Conservation (phyloP, 1,140 invertebrate species). For the Galendromus occidentalis region DNA sequence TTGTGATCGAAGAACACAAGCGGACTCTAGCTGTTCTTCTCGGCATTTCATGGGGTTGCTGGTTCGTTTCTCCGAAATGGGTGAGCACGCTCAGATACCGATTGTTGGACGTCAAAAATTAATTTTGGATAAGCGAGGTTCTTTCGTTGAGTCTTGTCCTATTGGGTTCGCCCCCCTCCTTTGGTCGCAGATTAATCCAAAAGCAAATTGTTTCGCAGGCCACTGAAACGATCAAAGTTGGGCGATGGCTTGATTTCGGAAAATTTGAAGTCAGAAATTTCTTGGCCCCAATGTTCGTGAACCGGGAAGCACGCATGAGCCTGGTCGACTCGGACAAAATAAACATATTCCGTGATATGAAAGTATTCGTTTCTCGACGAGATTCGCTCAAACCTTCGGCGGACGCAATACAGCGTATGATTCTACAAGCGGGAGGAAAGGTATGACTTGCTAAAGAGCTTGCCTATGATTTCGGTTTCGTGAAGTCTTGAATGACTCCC, state of each 20-base stretch:
- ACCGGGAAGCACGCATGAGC: neutral
- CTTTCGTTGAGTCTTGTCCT: neutral
- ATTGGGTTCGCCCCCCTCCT: too few relatives aligned
- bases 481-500: too few relatives aligned
- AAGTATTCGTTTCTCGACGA: neutral
- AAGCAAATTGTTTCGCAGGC: neutral
- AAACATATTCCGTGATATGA: neutral
- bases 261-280: neutral
- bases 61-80: neutral
- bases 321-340: neutral
- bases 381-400: neutral
- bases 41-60: neutral
- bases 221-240: neutral
- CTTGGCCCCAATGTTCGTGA: neutral
- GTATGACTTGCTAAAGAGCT: neutral
- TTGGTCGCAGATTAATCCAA: too few relatives aligned
- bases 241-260: neutral
- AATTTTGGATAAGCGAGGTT: neutral
- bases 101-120: neutral
- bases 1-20: neutral
- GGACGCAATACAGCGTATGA: neutral
- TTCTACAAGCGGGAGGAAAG: neutral
- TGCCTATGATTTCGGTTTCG: too few relatives aligned
- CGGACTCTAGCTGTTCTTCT: neutral
- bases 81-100: neutral